Conservation (phyloP, 2,113 vertebrate species). For the Corythornis cristatus region DNA sequence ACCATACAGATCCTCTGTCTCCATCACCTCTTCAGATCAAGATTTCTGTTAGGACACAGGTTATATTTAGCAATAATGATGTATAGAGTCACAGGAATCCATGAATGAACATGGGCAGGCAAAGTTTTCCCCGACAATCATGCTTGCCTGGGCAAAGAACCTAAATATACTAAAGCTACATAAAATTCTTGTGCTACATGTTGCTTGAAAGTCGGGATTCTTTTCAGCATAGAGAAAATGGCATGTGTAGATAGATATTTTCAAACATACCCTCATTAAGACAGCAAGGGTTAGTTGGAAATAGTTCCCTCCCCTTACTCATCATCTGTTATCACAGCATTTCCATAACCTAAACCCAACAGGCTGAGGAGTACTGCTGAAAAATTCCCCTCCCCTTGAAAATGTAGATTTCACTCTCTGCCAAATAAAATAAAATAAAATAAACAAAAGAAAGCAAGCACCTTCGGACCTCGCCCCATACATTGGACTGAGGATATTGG, state of each 20-base stretch:
- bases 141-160: slow-evolving; percentile 50
- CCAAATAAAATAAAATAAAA: not conserved
- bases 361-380: not conserved
- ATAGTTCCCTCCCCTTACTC: not conserved
- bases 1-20: slow-evolving; percentile 40
- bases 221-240: not conserved
- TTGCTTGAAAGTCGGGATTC: not conserved
- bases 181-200: slow-evolving; percentile 16
- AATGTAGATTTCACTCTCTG: not conserved
- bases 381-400: not conserved
- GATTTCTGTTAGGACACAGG: slow-evolving; percentile 61
- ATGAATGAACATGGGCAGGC: slow-evolving; percentile 31
- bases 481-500: not conserved
- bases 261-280: not conserved
- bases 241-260: not conserved
- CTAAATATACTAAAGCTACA: not conserved
- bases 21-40: slow-evolving; percentile 54
- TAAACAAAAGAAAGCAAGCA: not conserved
- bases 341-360: not conserved
- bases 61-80: slow-evolving; percentile 47
- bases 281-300: not conserved
- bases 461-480: not conserved
- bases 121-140: slow-evolving; percentile 7
- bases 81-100: slow-evolving; percentile 7
- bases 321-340: not conserved